Evolutionary conservation across 2,797 vertebrate species (phyloP), one percentile per base, ranked within the genome.

Genomic region (Vultur gryphus): DNA sequence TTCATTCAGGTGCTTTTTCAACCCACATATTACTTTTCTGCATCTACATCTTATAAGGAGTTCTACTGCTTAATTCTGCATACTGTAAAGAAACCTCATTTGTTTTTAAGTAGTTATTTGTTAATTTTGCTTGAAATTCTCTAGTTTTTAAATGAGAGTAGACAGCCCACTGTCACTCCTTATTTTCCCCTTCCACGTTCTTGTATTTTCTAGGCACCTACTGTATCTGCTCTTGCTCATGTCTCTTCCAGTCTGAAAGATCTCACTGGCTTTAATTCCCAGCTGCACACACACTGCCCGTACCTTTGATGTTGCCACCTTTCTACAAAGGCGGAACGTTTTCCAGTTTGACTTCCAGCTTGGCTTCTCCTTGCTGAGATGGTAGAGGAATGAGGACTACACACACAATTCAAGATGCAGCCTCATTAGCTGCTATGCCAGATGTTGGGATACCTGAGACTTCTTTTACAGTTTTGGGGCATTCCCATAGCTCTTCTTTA

Each of bases 351-450:
- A 62, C 71, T 62, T 73, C 18, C 20, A 71, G 10, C 14, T 82
- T 54, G 23, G 14, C 3, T 65, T 70, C 33, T 69, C 55, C 61
- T 83, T 71, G 15, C 21, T 64, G 49, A 70, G 33, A 23, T 58
- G 29, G 29, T 39, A 82, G 20, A 49, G 28, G 31, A 69, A 64
- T 17, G 11, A 73, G 19, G 7, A 55, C 31, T 39, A 72, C 2
- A 43, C 44, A 70, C 13, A 11, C 6, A 72, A 9, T 67, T 86
- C 33, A 67, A 51, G 48, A 66, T 28, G 33, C 8, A 57, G 8
- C 4, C 4, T 71, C 77, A 49, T 23, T 66, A 29, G 29, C 14
- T 0, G 0, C 8, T 84, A 6, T 46, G 26, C 11, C 31, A 84
- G 33, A 66, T 20, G 3, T 5, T 51, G 37, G 39, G 14, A 46